These are phyloP conservation scores for Diplodus sargus DNA, from an alignment of 2,797 vertebrate genomes.

Conservation along the genomic window DNA sequence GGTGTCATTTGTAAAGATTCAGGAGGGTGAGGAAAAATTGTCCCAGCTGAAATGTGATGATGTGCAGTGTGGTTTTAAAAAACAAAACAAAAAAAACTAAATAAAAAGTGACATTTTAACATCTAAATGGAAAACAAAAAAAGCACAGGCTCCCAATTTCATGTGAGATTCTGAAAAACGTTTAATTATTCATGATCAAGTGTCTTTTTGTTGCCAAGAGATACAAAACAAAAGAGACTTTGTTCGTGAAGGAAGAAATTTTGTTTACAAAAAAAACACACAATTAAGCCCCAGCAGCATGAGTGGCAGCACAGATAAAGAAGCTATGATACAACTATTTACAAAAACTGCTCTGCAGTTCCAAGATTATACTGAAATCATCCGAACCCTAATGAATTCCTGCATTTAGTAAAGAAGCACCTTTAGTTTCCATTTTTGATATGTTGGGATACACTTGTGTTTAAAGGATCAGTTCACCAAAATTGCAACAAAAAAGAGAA, in stretches of 20 bases:
- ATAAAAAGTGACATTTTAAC: neutral
- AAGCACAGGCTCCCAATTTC: constrained; percentile 1
- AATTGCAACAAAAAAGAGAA: neutral
- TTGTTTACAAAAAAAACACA: constrained; percentile 34
- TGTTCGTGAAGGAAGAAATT: constrained; percentile 27
- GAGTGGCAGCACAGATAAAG: constrained; percentile 28
- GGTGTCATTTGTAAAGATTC: constrained; percentile 3
- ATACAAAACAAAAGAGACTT: constrained; percentile 40
- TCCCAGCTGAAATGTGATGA: neutral
- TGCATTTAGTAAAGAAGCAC: constrained; percentile 52
- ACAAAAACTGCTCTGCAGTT: constrained; percentile 75
- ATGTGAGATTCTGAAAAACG: constrained; percentile 19
- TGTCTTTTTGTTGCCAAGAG: neutral
- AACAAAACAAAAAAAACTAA: too few species aligned
- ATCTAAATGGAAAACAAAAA: neutral
- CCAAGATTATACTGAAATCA: constrained; percentile 12
- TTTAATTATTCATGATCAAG: constrained; percentile 40
- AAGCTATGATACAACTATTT: constrained; percentile 61
- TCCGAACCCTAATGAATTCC: constrained; percentile 20
- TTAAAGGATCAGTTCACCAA: constrained; percentile 37
- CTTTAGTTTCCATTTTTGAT: constrained; percentile 25
- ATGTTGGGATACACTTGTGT: constrained; percentile 2
- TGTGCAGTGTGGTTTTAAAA: neutral
- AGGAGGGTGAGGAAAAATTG: neutral
- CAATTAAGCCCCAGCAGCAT: constrained; percentile 27